Evolutionary conservation across 2,888 invertebrate species (phyloP).

Genomic region (Caenorhabditis afra): DNA sequence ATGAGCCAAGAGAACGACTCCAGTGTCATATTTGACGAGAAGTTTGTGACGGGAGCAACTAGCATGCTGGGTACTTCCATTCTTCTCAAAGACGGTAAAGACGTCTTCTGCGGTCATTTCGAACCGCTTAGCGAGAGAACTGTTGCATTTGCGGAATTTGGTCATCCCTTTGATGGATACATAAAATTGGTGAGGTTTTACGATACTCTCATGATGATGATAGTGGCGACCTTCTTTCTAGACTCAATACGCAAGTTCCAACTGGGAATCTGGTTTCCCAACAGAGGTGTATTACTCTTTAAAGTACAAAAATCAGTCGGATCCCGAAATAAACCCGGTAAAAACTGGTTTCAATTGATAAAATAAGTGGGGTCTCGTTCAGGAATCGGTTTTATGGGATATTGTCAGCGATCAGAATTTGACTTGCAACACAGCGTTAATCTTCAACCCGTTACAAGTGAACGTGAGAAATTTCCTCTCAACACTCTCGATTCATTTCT

Average conservation of each 20-base stretch:
- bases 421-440: conserved; percentile 58
- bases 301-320: conserved; percentile 33
- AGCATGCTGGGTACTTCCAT: conserved; percentile 58
- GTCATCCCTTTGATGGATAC: conserved; percentile 64
- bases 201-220: not conserved
- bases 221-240: conserved; percentile 20
- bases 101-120: conserved; percentile 69
- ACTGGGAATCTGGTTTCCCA: conserved; percentile 64
- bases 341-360: not conserved
- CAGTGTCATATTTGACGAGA: conserved; percentile 62
- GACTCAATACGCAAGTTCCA: conserved; percentile 61
- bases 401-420: conserved; percentile 58
- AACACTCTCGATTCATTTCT: not conserved
- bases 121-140: conserved; percentile 58
- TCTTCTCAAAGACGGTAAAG: conserved; percentile 57
- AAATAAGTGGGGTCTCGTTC: not conserved
- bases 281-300: conserved; percentile 66
- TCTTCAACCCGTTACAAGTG: conserved; percentile 68
- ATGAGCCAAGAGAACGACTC: conserved; percentile 63
- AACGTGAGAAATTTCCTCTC: conserved; percentile 41
- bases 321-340: conserved; percentile 32
- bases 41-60: conserved; percentile 60
- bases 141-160: conserved; percentile 63
- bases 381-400: conserved; percentile 66
- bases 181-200: conserved; percentile 60